phyloP scores from a whole-genome alignment of 92 coral and sea anemone genomes.

The Ricordea florida region DNA sequence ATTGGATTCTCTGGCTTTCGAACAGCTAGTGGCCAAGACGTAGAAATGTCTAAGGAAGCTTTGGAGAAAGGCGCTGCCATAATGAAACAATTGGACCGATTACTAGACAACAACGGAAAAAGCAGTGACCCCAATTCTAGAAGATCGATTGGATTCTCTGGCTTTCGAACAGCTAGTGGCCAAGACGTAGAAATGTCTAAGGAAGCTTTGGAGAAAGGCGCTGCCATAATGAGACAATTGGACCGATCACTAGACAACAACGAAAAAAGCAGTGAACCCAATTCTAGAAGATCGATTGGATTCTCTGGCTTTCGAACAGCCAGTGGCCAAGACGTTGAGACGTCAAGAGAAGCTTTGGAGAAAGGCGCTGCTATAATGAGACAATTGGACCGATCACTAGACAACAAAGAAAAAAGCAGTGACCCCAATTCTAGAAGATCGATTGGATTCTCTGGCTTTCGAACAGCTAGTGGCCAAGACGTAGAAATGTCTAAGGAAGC shows the following conservation, averaged over 20 bases:
- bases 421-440: neutral
- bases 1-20: conserved; percentile 47
- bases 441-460: neutral
- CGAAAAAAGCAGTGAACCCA: neutral
- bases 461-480: conserved; percentile 38
- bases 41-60: conserved; percentile 68
- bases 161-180: conserved; percentile 76
- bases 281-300: neutral
- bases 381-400: neutral
- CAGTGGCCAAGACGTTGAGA: conserved; percentile 31
- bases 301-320: conserved; percentile 55
- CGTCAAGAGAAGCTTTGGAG: conserved; percentile 23
- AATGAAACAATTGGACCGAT: conserved; percentile 1
- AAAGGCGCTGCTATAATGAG: conserved; percentile 11
- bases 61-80: conserved; percentile 50
- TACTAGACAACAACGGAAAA: neutral
- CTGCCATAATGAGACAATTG: neutral
- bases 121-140: neutral
- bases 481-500: conserved; percentile 39
- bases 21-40: conserved; percentile 72
- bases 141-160: neutral
- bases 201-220: conserved; percentile 65
- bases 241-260: neutral
- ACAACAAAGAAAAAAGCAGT: neutral
- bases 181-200: conserved; percentile 41